Evolutionary conservation across 2,797 vertebrate species (phyloP).

Genomic region (Parotocinclus haroldoi): DNA sequence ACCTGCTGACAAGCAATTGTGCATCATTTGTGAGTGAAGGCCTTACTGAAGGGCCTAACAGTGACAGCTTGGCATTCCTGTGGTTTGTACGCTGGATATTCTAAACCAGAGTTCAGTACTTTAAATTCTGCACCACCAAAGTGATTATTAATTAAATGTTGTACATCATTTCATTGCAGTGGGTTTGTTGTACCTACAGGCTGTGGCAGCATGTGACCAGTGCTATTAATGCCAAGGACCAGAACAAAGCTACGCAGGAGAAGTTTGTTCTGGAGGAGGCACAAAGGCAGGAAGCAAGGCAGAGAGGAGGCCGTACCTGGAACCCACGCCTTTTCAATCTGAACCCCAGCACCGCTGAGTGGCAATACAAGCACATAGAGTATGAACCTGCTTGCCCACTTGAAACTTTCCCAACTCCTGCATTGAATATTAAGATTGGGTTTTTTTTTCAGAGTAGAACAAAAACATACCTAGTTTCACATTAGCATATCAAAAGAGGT

Average conservation of each 20-base stretch:
- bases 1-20: too few relatives aligned
- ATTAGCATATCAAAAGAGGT: background rate
- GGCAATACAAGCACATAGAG: slow-evolving; percentile 87
- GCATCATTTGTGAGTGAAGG: too few relatives aligned
- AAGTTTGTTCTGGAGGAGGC: slow-evolving; percentile 90
- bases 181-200: slow-evolving; percentile 59
- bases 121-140: too few relatives aligned
- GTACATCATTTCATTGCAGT: background rate
- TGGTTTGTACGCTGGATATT: too few relatives aligned
- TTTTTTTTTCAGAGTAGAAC: too few relatives aligned
- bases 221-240: slow-evolving; percentile 86
- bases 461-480: too few relatives aligned
- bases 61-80: too few relatives aligned
- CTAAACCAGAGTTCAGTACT: too few relatives aligned
- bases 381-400: slow-evolving; percentile 59
- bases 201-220: slow-evolving; percentile 91
- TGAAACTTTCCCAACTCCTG: background rate
- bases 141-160: background rate
- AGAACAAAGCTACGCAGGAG: slow-evolving; percentile 86
- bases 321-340: slow-evolving; percentile 77
- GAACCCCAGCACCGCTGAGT: slow-evolving; percentile 74
- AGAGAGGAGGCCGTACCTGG: slow-evolving; percentile 81
- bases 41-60: too few relatives aligned
- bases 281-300: slow-evolving; percentile 76
- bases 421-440: background rate